Base-by-base conservation (phyloP, 53 echinoderm and acorn worm species). In the Crossaster papposus region DNA sequence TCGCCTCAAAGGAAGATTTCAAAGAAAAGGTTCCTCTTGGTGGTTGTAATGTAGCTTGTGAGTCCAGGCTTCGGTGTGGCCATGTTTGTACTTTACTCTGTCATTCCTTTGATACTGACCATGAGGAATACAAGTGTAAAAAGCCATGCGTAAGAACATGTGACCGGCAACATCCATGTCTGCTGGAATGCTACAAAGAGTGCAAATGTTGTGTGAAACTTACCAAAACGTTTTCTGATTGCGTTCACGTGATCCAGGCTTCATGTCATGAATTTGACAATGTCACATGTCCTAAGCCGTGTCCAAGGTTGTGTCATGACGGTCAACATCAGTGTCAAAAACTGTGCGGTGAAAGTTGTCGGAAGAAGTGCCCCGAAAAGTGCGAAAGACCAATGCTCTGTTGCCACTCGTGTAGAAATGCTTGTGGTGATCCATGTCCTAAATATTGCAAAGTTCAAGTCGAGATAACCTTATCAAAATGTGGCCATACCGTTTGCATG, bases 51-150 rank as follows among this genome's bases (percentile, higher is more conserved):
- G 51, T 64, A 55, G 65, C 81, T 15, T 95, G 93, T 50, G 86
- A 80, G 30, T 79, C 79, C 68, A 80, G 91, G 51, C 77, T 96
- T 36, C 77, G 72, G 8, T 96, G 96, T 87, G 94, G 94, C 13
- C 96, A 96, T 82, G 78, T 37, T 18, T 89, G 89, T 38, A 44
- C 75, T 30, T 88, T 65, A 82, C 82, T 58, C 30, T 95, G 95
- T 68, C 95, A 95, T 65, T 91, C 93, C 2, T 30, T 31, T 52
- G 95, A 95, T 73, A 63, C 35, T 8, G 33, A 91, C 18, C 95
- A 95, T 91, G 13, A 24, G 30, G 23, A 81, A 53, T 82, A 83
- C 38, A 36, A 33, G 9, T 95, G 93, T 51, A 74, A 24, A 86
- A 70, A 89, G 72, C 85, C 76, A 0, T 95, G 96, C 70, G 5